These are phyloP conservation scores for Eupithecia subumbrata DNA, from an alignment of 2,888 invertebrate genomes.

Conservation along the genomic window DNA sequence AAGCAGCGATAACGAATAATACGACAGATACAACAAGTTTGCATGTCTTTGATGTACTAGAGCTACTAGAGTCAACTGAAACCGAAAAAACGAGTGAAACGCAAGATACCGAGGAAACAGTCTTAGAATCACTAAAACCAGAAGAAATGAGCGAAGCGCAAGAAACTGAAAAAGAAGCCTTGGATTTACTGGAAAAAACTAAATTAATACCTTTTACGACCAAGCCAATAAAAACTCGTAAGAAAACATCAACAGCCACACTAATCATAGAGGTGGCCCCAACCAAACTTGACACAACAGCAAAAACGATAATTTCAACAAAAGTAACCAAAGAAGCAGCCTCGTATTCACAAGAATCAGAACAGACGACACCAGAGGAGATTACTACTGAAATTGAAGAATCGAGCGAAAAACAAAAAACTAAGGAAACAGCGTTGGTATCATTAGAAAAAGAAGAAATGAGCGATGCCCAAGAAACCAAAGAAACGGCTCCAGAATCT, in stretches of 20 bases:
- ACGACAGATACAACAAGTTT: too few species aligned
- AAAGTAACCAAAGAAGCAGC: background rate
- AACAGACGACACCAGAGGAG: background rate
- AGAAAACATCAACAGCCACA: background rate
- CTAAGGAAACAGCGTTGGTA: background rate
- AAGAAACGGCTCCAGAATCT: background rate
- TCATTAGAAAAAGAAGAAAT: background rate
- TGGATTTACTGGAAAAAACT: background rate
- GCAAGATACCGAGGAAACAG: too few species aligned
- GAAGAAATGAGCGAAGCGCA: too few species aligned
- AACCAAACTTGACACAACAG: too few species aligned
- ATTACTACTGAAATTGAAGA: background rate
- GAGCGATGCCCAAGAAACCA: background rate
- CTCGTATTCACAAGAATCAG: background rate
- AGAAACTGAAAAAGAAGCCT: background rate
- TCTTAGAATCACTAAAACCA: too few species aligned
- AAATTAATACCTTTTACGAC: background rate
- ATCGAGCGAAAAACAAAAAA: background rate
- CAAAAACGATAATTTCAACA: too few species aligned
- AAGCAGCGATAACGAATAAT: too few species aligned
- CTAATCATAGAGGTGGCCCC: too few species aligned
- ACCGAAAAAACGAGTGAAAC: too few species aligned
- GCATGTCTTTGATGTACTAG: too few species aligned
- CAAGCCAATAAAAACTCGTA: background rate
- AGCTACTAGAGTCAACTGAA: too few species aligned